Conservation (phyloP, 2,797 vertebrate species). For the Taenioides sp. region DNA sequence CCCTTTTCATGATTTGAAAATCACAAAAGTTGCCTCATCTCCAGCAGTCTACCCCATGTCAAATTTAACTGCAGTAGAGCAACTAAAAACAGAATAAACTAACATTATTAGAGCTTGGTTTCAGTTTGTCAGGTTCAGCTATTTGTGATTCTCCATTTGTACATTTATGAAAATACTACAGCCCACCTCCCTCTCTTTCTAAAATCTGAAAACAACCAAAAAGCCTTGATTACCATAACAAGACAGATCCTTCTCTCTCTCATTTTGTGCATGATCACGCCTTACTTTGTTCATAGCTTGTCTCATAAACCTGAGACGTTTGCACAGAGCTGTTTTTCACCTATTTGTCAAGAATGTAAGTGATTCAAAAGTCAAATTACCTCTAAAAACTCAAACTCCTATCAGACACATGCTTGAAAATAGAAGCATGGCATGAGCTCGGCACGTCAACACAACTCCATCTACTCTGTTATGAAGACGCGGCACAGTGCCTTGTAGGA, state of each 20-base stretch:
- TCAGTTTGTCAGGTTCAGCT: not conserved
- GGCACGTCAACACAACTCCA: slow-evolving; percentile 16
- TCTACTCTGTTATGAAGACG: slow-evolving; percentile 28
- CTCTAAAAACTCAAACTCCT: slow-evolving; percentile 13
- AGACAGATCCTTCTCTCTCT: not conserved
- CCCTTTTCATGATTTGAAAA: too few species aligned
- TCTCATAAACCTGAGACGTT: not conserved
- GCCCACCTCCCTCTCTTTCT: not conserved
- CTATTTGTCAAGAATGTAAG: not conserved
- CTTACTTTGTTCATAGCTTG: slow-evolving; percentile 5
- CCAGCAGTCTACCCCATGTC: not conserved
- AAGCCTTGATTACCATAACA: not conserved
- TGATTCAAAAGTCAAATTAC: slow-evolving; percentile 15
- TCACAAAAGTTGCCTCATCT: not conserved
- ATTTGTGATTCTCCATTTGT: not conserved
- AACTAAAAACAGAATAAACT: not conserved
- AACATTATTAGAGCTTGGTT: not conserved
- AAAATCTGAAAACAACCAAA: not conserved
- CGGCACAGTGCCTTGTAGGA: slow-evolving; percentile 28
- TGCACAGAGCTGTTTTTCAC: not conserved
- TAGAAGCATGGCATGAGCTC: slow-evolving; percentile 10
- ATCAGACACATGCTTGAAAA: slow-evolving; percentile 25
- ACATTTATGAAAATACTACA: not conserved
- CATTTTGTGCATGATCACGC: not conserved
- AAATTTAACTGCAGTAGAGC: not conserved